Conservation (phyloP, 92 coral and sea anemone genomes). For the Desmophyllum pertusum region DNA sequence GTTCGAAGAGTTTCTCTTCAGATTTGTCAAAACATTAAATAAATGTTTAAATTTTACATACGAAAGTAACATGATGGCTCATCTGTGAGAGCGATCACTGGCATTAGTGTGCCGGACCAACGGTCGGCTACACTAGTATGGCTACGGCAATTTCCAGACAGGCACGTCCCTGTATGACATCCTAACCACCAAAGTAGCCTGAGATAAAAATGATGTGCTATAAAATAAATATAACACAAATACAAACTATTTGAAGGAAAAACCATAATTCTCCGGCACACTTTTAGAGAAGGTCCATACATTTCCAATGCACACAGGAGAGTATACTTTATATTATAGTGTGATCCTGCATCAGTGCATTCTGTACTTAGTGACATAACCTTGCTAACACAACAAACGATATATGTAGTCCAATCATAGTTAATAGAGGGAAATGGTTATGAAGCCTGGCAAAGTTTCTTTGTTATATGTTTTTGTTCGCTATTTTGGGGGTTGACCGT, state of each 20-base stretch:
- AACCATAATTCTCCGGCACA: not conserved
- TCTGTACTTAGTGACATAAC: too few relatives aligned
- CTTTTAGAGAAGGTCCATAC: not conserved
- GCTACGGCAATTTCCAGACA: not conserved
- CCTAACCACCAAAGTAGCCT: not conserved
- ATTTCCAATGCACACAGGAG: not conserved
- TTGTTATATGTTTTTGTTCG: too few relatives aligned
- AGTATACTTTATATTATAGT: not conserved
- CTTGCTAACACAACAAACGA: not conserved
- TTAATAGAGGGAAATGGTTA: too few relatives aligned
- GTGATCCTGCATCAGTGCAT: not conserved
- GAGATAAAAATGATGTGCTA: not conserved
- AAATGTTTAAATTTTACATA: too few relatives aligned
- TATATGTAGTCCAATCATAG: not conserved
- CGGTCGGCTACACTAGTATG: too few relatives aligned
- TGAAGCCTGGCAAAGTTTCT: too few relatives aligned
- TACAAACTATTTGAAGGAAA: not conserved
- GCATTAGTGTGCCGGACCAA: too few relatives aligned
- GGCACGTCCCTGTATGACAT: not conserved
- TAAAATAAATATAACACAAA: not conserved
- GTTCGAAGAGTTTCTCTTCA: not conserved
- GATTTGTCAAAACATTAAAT: not conserved
- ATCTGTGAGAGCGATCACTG: too few relatives aligned
- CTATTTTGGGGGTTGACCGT: too few relatives aligned
- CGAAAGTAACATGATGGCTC: too few relatives aligned